Conservation (phyloP, 1,140 invertebrate species). For the Odontomachus brunneus region DNA sequence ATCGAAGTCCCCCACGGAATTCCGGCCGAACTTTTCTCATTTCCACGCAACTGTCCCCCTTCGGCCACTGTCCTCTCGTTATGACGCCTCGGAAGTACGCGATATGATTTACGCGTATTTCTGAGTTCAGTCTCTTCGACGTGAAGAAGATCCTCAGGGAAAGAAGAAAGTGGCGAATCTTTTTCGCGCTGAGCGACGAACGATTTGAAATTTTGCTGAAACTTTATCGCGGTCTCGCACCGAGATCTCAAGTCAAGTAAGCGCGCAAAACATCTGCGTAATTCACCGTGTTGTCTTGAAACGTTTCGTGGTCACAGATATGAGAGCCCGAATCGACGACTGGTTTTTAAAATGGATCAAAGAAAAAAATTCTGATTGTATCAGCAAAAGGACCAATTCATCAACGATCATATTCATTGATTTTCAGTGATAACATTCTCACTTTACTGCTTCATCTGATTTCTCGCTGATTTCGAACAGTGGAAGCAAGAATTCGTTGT, state of each 20-base stretch:
- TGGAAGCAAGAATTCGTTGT: too few species aligned
- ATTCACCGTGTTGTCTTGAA: too few species aligned
- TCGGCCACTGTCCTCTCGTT: neutral
- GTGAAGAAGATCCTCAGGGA: too few species aligned
- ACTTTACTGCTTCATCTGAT: too few species aligned
- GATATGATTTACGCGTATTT: neutral
- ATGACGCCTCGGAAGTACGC: neutral
- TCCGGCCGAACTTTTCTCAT: slow-evolving; percentile 65
- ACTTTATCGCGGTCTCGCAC: too few species aligned
- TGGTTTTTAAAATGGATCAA: too few species aligned
- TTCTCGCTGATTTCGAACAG: too few species aligned
- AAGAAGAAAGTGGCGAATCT: neutral
- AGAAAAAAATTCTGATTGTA: too few species aligned
- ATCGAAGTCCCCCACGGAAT: neutral
- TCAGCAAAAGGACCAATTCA: too few species aligned
- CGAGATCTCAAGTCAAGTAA: neutral
- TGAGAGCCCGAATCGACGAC: neutral
- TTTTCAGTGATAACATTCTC: too few species aligned
- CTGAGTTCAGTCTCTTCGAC: neutral
- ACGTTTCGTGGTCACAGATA: neutral
- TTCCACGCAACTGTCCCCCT: slow-evolving; percentile 37
- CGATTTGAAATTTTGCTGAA: too few species aligned
- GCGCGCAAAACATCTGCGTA: neutral
- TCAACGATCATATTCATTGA: too few species aligned
- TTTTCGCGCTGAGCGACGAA: neutral